Percentiles rank a stretch among this genome's conserved stretches.
Conservation (phyloP, 2,113 vertebrate species). For the Regulus satrapa region DNA sequence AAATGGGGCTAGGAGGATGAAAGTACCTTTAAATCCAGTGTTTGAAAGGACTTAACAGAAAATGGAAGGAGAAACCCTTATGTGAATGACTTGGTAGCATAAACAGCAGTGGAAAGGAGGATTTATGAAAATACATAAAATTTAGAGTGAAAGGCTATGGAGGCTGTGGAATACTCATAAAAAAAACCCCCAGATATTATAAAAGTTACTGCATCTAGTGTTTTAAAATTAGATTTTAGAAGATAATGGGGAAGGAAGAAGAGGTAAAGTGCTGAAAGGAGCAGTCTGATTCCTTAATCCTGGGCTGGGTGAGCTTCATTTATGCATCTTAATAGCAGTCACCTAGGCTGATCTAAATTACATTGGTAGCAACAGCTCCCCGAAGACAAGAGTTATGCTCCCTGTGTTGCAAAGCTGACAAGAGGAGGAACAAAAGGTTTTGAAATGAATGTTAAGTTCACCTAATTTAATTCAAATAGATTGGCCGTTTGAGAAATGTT, state of each 20-base stretch:
- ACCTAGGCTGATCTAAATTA: slow-evolving; percentile 25
- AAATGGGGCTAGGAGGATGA: not conserved
- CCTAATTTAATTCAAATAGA: slow-evolving; percentile 24
- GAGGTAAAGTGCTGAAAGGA: not conserved
- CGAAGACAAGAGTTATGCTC: not conserved
- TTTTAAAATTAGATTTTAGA: not conserved
- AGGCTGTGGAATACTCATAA: not conserved
- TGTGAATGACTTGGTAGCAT: not conserved
- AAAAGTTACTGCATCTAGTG: not conserved
- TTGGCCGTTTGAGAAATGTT: not conserved
- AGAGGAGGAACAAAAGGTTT: slow-evolving; percentile 32
- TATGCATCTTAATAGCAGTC: not conserved
- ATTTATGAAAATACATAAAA: slow-evolving; percentile 5
- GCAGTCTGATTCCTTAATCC: not conserved
- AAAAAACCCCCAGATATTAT: no score
- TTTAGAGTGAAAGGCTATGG: not conserved
- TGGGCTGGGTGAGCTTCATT: not conserved
- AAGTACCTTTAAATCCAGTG: not conserved
- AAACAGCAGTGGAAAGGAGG: not conserved
- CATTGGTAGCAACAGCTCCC: not conserved
- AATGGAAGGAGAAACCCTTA: not conserved
- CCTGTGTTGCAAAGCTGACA: not conserved
- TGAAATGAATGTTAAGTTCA: slow-evolving; percentile 4
- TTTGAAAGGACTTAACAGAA: not conserved
- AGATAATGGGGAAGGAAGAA: not conserved